These are phyloP conservation scores for Mus caroli DNA, from an alignment of 2,797 vertebrate genomes.

Conservation along the genomic window DNA sequence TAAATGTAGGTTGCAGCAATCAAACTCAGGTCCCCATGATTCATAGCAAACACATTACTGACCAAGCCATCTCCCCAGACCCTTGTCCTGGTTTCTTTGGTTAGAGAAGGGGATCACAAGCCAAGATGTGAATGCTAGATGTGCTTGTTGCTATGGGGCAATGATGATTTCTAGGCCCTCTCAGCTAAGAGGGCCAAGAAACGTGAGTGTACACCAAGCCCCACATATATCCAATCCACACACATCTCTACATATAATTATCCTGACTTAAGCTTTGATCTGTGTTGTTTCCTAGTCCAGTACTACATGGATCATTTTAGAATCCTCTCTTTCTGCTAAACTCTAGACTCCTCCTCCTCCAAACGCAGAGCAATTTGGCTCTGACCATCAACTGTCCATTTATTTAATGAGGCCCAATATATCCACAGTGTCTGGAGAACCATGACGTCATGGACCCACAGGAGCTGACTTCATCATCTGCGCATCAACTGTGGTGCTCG, in stretches of 20 bases:
- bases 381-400: background rate
- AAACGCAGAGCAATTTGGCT: background rate
- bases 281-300: background rate
- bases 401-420: background rate
- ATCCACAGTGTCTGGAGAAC: background rate
- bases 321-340: background rate
- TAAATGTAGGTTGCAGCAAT: background rate
- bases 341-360: background rate
- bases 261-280: background rate
- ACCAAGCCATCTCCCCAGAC: background rate
- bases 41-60: background rate
- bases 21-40: background rate
- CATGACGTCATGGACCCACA: background rate
- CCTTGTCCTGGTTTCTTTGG: background rate
- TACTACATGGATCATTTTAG: background rate
- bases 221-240: too few relatives aligned
- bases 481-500: background rate
- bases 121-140: background rate
- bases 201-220: background rate
- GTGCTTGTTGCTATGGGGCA: background rate
- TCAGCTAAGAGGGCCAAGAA: background rate
- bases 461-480: background rate
- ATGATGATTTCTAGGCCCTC: background rate
- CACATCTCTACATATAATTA: background rate
- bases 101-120: slow-evolving; percentile 18